A percentile compares a stretch with the other conserved stretches of the same genome.
Conservation (phyloP, 2,113 vertebrate species). For the Leuciscus idus region DNA sequence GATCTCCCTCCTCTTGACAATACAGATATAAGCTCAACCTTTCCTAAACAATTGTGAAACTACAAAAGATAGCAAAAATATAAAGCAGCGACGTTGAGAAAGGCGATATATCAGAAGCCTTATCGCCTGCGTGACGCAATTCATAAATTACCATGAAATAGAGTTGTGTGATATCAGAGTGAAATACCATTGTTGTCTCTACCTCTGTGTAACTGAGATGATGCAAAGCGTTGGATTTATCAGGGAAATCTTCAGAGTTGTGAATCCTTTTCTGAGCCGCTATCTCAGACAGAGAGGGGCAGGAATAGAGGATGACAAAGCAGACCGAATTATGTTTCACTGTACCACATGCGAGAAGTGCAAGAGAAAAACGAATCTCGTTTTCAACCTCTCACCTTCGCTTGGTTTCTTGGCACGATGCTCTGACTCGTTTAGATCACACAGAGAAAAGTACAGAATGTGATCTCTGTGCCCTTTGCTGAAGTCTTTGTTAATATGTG, state of each 20-base stretch:
- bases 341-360: neutral
- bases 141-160: conserved; percentile 15
- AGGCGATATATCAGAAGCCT: neutral
- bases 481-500: conserved; percentile 39
- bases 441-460: conserved; percentile 35
- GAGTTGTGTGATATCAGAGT: conserved; percentile 40
- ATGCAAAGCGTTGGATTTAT: conserved; percentile 41
- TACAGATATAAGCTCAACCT: neutral
- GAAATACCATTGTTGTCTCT: conserved; percentile 35
- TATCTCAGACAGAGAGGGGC: conserved; percentile 33
- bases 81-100: neutral
- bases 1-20: conserved; percentile 7
- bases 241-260: conserved; percentile 10
- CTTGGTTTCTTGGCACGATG: conserved; percentile 32
- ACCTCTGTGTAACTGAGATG: conserved; percentile 22
- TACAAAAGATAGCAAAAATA: neutral
- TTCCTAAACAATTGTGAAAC: conserved; percentile 17
- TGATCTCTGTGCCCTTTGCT: neutral
- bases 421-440: conserved; percentile 36
- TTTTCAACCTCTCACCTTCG: conserved; percentile 34
- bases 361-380: conserved; percentile 25
- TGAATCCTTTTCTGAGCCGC: conserved; percentile 37
- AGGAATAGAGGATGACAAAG: conserved; percentile 14
- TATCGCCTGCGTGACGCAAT: neutral
- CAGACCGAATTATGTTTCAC: conserved; percentile 19